A percentile compares a stretch with the other conserved stretches of the same genome.
Evolutionary conservation across 2,888 invertebrate species (phyloP).

Genomic region (Mythimna impura): DNA sequence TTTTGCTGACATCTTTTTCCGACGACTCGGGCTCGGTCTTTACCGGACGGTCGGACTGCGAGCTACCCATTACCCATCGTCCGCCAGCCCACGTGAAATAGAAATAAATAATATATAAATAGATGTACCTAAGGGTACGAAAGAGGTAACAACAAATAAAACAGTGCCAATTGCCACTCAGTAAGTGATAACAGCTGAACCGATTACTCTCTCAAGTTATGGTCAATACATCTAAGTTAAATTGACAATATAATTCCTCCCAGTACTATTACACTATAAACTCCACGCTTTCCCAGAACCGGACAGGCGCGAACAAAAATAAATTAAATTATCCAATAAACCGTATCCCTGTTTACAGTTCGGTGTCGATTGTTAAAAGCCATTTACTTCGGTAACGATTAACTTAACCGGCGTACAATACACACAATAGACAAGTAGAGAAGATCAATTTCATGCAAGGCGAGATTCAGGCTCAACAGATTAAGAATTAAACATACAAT

Average conservation of each 20-base stretch:
- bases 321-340: slow-evolving; percentile 63
- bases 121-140: neutral
- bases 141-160: neutral
- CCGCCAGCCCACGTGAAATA: too few species aligned
- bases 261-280: slow-evolving; percentile 5
- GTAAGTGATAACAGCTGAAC: slow-evolving; percentile 4
- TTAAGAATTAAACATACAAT: too few species aligned
- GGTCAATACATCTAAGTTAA: slow-evolving; percentile 27
- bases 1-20: too few species aligned
- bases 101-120: too few species aligned
- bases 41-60: too few species aligned
- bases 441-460: slow-evolving; percentile 19
- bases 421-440: slow-evolving; percentile 20
- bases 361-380: slow-evolving; percentile 60
- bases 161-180: neutral
- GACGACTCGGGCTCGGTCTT: too few species aligned
- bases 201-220: slow-evolving; percentile 2
- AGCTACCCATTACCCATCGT: too few species aligned
- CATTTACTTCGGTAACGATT: slow-evolving; percentile 57
- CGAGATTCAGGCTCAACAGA: neutral
- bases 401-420: slow-evolving; percentile 56
- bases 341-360: slow-evolving; percentile 61
- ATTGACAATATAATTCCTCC: slow-evolving; percentile 19
- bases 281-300: slow-evolving; percentile 32
- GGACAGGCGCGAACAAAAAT: slow-evolving; percentile 48